Evolutionary conservation across 2,888 invertebrate species (phyloP).

Genomic region (Dione juno): DNA sequence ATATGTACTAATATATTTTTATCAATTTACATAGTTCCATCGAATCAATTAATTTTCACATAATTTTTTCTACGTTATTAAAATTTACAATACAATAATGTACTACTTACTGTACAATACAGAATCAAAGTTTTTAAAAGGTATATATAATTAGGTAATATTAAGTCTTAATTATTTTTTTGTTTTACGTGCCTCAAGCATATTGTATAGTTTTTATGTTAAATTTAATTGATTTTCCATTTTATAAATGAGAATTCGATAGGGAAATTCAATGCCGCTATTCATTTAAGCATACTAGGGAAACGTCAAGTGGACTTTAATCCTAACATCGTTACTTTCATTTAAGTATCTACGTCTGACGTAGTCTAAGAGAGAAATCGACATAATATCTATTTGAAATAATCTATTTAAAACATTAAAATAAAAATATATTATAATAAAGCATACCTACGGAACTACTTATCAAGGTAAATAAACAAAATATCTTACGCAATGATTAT

Average conservation of each 20-base stretch:
- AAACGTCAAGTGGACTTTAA: not conserved
- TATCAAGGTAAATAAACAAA: conserved; percentile 7
- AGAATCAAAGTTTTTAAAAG: no score
- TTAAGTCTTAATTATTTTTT: no score
- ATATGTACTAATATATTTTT: not conserved
- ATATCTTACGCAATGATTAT: conserved; percentile 1
- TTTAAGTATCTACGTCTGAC: no score
- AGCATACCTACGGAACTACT: not conserved
- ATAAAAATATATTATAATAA: not conserved
- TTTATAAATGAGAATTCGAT: not conserved
- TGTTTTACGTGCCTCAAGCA: no score
- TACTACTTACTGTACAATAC: no score
- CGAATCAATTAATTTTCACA: not conserved
- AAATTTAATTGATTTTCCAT: not conserved
- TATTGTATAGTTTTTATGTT: not conserved
- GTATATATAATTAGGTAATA: no score
- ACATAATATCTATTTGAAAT: no score
- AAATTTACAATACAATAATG: no score
- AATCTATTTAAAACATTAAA: not conserved
- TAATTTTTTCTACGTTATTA: not conserved
- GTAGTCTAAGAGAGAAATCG: no score
- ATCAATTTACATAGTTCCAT: not conserved
- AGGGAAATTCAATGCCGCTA: not conserved
- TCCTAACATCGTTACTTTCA: no score
- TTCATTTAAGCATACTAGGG: not conserved